Conservation (phyloP, 2,888 invertebrate species). For the Ornithoptera alexandrae region DNA sequence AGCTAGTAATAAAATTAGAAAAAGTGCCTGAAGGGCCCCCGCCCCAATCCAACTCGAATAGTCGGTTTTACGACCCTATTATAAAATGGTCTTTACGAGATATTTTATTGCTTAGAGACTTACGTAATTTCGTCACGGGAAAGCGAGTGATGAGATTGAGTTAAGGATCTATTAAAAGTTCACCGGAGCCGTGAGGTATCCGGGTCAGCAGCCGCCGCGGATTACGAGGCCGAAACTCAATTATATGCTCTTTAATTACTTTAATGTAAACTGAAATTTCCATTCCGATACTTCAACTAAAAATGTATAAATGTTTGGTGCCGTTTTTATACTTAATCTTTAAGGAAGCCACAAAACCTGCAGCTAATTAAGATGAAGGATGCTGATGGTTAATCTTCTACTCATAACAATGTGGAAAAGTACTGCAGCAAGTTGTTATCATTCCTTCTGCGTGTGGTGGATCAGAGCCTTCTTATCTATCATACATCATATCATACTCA, state of each 20-base stretch:
- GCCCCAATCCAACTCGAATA: constrained; percentile 52
- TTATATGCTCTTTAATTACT: constrained; percentile 22
- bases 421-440: no score
- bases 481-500: no score
- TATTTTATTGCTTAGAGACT: constrained; percentile 77
- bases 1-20: constrained; percentile 68
- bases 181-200: constrained; percentile 53
- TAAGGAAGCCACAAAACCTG: no score
- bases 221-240: constrained; percentile 26
- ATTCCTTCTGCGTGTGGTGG: no score
- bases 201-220: constrained; percentile 51
- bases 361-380: no score
- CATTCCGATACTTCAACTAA: no score
- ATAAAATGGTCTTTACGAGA: constrained; percentile 77
- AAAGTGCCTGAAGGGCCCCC: constrained; percentile 53
- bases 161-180: constrained; percentile 71
- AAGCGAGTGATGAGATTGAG: constrained; percentile 67
- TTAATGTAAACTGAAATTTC: constrained; percentile 13
- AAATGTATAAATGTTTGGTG: no score
- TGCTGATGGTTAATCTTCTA: no score
- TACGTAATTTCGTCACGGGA: constrained; percentile 76
- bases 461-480: no score
- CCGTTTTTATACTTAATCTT: no score
- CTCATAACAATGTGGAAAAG: no score
- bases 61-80: constrained; percentile 74